phyloP scores from a whole-genome alignment of 2,113 vertebrate genomes.

The Nothocercus nigrocapillus region DNA sequence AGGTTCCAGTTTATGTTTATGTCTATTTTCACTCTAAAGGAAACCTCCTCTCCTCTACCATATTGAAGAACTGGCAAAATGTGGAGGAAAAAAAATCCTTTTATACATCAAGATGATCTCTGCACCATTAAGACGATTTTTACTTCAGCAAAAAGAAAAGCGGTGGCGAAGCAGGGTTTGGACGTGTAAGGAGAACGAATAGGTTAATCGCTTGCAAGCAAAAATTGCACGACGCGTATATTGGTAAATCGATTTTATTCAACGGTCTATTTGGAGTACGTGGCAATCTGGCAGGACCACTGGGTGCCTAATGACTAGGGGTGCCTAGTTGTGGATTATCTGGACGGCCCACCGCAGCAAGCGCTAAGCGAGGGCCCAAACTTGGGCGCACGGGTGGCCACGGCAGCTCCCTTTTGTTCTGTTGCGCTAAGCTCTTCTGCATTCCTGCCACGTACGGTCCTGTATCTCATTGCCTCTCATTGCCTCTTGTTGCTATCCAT shows the following conservation, averaged over 20 bases:
- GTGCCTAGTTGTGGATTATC: accelerated
- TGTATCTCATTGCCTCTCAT: background rate
- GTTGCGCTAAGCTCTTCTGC: background rate
- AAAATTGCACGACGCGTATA: accelerated
- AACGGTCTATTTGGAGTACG: background rate
- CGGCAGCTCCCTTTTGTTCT: constrained; percentile 13
- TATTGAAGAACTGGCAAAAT: background rate
- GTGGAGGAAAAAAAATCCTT: background rate
- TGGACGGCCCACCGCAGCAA: background rate
- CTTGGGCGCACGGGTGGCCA: background rate
- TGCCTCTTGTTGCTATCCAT: background rate
- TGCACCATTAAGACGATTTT: background rate
- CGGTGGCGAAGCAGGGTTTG: background rate
- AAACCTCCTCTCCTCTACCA: background rate
- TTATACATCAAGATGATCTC: background rate
- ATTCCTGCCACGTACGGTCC: constrained; percentile 33
- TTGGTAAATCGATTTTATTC: background rate
- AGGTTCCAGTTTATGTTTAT: background rate
- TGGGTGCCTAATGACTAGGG: accelerated
- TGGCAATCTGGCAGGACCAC: accelerated
- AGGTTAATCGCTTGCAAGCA: background rate
- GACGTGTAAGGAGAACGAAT: background rate
- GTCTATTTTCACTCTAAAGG: background rate
- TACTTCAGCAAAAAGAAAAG: background rate
- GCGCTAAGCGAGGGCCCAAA: background rate